These are phyloP conservation scores for Drosophila tropicalis DNA, from an alignment of 1,140 invertebrate genomes.

Conservation along the genomic window DNA sequence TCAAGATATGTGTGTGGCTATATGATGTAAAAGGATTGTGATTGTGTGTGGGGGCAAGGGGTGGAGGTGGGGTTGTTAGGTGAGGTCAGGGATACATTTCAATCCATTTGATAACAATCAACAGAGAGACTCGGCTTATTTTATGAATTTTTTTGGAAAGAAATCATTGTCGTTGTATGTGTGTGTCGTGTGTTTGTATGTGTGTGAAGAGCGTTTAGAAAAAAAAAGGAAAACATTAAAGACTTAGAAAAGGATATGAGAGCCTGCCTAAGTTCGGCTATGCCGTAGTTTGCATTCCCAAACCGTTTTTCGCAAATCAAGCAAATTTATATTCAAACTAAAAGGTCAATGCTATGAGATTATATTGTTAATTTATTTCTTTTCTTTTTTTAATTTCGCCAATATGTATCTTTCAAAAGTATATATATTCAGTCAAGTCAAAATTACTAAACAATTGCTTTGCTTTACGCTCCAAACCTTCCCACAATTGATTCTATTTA, in stretches of 20 bases:
- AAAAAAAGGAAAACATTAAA: neutral
- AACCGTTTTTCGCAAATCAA: neutral
- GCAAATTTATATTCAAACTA: neutral
- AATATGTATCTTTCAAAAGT: no score
- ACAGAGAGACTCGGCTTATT: constrained; percentile 8
- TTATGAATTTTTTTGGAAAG: neutral
- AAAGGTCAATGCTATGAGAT: no score
- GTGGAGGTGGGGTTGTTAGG: neutral
- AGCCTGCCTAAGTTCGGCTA: neutral
- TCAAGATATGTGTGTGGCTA: constrained; percentile 56
- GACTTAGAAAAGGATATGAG: neutral
- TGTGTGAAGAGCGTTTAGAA: neutral
- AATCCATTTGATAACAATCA: neutral
- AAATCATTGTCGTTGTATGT: constrained; percentile 7
- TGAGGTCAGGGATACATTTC: neutral
- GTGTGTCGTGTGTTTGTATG: neutral
- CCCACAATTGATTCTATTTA: no score
- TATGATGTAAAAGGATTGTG: neutral
- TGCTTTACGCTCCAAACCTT: no score
- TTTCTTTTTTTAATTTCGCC: no score
- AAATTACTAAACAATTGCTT: no score
- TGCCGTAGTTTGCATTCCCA: neutral
- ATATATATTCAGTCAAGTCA: no score
- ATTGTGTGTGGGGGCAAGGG: neutral
- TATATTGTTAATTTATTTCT: no score